Conservation (phyloP, 2,113 vertebrate genomes). For the Psettodes erumei region DNA sequence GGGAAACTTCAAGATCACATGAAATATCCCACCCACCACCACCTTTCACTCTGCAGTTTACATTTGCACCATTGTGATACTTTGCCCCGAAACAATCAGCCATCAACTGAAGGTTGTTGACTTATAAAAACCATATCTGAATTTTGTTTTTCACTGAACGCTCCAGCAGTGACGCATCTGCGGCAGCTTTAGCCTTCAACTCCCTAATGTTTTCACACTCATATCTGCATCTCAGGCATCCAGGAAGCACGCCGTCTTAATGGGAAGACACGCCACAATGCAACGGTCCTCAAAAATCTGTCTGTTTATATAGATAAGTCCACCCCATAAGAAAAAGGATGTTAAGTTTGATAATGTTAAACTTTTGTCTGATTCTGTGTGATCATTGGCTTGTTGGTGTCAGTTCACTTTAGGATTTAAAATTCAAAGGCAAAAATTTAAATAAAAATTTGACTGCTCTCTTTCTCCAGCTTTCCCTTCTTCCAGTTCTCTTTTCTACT, state of each 20-base stretch:
- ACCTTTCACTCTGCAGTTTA: constrained; percentile 12
- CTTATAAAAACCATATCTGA: constrained; percentile 40
- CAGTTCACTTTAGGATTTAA: constrained; percentile 7
- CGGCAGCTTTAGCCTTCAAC: constrained; percentile 50
- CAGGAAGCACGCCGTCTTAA: not conserved
- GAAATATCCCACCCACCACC: not conserved
- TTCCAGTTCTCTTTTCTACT: constrained; percentile 27
- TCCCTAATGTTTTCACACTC: constrained; percentile 31
- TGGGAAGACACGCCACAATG: not conserved
- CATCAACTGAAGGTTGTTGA: constrained; percentile 26
- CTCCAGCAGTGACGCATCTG: constrained; percentile 40
- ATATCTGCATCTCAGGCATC: constrained; percentile 28
- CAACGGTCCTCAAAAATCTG: not conserved
- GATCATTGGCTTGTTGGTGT: not conserved
- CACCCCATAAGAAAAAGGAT: not conserved
- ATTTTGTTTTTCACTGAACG: constrained; percentile 52
- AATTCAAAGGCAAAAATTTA: constrained; percentile 28
- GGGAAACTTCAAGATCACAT: constrained; percentile 22
- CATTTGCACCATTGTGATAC: not conserved
- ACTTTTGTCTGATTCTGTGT: not conserved
- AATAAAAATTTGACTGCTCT: constrained; percentile 6
- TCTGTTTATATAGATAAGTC: not conserved
- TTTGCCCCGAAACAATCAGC: constrained; percentile 12
- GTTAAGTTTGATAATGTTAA: not conserved
- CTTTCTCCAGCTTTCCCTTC: constrained; percentile 1